These are phyloP conservation scores for Pelmatolapia mariae DNA, from an alignment of 2,113 vertebrate species.

Conservation along the genomic window DNA sequence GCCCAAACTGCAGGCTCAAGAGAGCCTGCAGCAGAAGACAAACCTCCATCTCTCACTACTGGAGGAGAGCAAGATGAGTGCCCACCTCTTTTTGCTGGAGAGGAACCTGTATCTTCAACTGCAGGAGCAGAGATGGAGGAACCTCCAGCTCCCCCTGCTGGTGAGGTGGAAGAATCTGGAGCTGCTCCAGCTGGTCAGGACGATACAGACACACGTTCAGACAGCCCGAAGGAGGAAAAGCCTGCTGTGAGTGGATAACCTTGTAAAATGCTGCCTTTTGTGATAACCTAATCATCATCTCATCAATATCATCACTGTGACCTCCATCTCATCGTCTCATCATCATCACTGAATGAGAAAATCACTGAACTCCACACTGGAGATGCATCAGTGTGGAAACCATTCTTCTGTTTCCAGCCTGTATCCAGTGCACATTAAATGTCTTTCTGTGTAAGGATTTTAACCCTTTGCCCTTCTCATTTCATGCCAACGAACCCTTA, in stretches of 20 bases:
- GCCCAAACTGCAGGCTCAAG: not conserved
- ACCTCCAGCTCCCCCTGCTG: not conserved
- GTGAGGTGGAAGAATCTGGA: not conserved
- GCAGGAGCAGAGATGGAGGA: not conserved
- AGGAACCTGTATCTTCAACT: not conserved
- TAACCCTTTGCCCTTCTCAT: not conserved
- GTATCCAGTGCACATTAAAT: not conserved
- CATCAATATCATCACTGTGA: not conserved
- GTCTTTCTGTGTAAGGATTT: not conserved
- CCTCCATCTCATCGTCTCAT: not conserved
- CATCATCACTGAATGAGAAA: not conserved
- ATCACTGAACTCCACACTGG: not conserved
- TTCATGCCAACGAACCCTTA: not conserved
- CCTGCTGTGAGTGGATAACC: slow-evolving; percentile 77
- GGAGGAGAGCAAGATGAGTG: not conserved
- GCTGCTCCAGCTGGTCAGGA: not conserved
- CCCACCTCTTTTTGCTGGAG: not conserved
- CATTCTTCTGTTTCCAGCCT: not conserved
- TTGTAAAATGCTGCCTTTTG: not conserved
- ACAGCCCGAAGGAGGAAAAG: slow-evolving; percentile 62
- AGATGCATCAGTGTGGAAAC: not conserved
- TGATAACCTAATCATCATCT: not conserved
- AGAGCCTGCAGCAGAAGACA: slow-evolving; percentile 16
- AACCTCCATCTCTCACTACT: not conserved
- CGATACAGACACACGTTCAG: not conserved